These are phyloP conservation scores for Pleuronectes platessa DNA, from an alignment of 2,113 vertebrate genomes.

Conservation along the genomic window DNA sequence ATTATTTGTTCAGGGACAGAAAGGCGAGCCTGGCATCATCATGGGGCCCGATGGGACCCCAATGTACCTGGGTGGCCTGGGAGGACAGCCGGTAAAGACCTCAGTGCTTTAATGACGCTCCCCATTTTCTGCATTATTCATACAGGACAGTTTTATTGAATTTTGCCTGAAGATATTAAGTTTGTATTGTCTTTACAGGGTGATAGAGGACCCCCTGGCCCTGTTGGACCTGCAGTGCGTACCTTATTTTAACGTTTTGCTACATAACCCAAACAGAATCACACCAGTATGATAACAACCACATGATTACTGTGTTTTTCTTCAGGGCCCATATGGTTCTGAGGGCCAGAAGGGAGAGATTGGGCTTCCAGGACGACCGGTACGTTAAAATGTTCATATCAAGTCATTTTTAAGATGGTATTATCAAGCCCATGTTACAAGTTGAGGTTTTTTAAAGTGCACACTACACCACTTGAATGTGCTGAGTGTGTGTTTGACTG, in stretches of 20 bases:
- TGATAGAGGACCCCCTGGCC: constrained; percentile 72
- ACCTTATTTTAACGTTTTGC: not conserved
- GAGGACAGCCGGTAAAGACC: constrained; percentile 66
- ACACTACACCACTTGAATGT: not conserved
- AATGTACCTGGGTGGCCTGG: constrained; percentile 61
- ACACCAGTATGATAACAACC: not conserved
- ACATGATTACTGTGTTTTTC: not conserved
- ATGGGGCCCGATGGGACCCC: constrained; percentile 76
- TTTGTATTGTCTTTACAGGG: constrained; percentile 64
- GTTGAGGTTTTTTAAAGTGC: not conserved
- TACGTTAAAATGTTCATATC: constrained; percentile 51
- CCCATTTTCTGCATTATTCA: not conserved
- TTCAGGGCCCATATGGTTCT: constrained; percentile 83
- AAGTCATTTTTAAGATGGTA: not conserved
- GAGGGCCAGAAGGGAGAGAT: constrained; percentile 92
- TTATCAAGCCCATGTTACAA: not conserved
- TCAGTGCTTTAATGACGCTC: not conserved
- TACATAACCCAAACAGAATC: not conserved
- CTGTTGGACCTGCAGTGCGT: constrained; percentile 76
- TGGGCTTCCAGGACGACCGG: constrained; percentile 93
- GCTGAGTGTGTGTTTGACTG: not conserved
- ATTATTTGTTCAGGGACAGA: constrained; percentile 75
- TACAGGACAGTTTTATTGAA: not conserved
- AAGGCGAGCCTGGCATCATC: constrained; percentile 82
- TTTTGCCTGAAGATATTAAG: not conserved